These are phyloP conservation scores for Meiosimyza platycephala DNA, from an alignment of 2,888 invertebrate genomes.

Conservation along the genomic window DNA sequence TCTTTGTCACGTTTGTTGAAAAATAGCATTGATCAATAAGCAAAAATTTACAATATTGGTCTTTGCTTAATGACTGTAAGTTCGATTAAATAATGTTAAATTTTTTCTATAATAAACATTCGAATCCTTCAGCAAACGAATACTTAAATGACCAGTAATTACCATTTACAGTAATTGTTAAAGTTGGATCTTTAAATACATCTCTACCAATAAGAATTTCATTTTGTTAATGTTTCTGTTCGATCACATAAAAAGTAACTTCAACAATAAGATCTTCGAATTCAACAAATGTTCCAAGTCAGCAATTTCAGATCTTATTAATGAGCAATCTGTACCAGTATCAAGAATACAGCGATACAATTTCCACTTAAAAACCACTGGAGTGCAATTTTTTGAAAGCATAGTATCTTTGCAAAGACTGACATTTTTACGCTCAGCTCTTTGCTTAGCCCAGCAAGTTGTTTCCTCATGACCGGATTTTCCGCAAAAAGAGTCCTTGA, in stretches of 20 bases:
- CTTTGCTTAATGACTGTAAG: too few species aligned
- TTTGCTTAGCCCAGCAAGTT: too few species aligned
- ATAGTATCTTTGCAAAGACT: constrained; percentile 23
- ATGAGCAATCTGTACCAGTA: constrained; percentile 37
- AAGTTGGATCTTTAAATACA: too few species aligned
- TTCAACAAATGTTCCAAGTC: constrained; percentile 2
- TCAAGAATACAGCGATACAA: constrained; percentile 37
- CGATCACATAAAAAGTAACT: too few species aligned
- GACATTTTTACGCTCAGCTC: constrained; percentile 33
- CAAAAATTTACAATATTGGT: too few species aligned
- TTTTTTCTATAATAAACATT: constrained; percentile 30
- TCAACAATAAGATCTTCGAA: too few species aligned
- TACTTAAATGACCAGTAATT: constrained; percentile 30
- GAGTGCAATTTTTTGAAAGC: constrained; percentile 25
- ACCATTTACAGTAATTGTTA: constrained; percentile 28
- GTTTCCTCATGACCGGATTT: constrained; percentile 41
- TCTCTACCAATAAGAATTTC: too few species aligned
- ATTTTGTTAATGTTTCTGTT: neutral
- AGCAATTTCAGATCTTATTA: constrained; percentile 37
- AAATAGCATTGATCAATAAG: too few species aligned
- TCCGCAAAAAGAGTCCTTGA: too few species aligned
- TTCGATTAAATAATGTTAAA: too few species aligned
- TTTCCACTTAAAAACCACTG: constrained; percentile 34
- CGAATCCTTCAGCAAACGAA: constrained; percentile 32
- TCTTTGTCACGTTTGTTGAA: too few species aligned